A percentile compares a stretch with the other conserved stretches of the same genome.
These are phyloP conservation scores for Leptoclinus maculatus DNA, from an alignment of 2,797 vertebrate genomes.

Conservation along the genomic window DNA sequence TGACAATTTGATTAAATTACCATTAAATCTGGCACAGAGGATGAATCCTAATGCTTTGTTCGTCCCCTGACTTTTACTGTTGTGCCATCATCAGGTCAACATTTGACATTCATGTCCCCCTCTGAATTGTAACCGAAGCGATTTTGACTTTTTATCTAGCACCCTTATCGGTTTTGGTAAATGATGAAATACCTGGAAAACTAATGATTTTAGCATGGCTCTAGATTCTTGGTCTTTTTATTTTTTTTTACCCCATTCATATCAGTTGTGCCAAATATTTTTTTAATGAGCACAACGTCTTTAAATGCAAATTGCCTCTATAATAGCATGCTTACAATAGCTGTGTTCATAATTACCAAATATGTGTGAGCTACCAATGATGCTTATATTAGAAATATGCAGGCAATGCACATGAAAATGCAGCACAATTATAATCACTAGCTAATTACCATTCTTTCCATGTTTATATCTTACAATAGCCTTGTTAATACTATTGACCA, in stretches of 20 bases:
- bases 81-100: not conserved
- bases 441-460: not conserved
- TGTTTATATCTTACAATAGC: not conserved
- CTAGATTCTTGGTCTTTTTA: not conserved
- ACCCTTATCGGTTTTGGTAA: not conserved
- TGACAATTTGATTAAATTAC: not conserved
- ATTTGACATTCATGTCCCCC: not conserved
- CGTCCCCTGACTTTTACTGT: not conserved
- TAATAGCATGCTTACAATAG: no score
- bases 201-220: not conserved
- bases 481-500: constrained; percentile 9
- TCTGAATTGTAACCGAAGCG: not conserved
- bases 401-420: not conserved
- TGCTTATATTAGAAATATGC: not conserved
- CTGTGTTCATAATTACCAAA: not conserved
- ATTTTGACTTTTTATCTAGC: not conserved
- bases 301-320: not conserved
- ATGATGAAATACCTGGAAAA: not conserved
- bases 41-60: not conserved
- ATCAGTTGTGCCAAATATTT: not conserved
- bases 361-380: not conserved
- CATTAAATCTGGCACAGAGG: not conserved
- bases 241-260: not conserved
- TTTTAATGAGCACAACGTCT: not conserved
- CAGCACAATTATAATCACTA: not conserved